Percentiles rank a stretch among this genome's conserved stretches.
Evolutionary conservation across 2,113 vertebrate genomes (phyloP).

Genomic region (Colinus virginianus): DNA sequence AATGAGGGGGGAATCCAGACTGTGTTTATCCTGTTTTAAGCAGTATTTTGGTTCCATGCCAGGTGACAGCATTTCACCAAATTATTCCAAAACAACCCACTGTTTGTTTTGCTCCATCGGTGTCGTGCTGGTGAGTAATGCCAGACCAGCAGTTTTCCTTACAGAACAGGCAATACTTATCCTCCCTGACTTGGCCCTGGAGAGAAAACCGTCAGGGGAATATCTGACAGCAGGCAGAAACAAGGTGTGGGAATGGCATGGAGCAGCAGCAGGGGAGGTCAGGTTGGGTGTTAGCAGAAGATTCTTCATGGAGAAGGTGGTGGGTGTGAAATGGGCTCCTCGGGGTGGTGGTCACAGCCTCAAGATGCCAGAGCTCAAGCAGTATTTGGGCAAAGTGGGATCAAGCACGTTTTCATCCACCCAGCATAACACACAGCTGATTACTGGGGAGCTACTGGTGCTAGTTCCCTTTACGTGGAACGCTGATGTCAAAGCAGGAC

Average conservation of each 20-base stretch:
- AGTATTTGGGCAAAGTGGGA: neutral
- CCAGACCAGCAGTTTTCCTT: slow-evolving; percentile 14
- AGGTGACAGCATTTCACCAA: slow-evolving; percentile 55
- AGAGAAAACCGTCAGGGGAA: accelerated
- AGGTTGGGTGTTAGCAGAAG: neutral
- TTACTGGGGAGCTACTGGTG: neutral
- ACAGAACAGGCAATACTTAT: accelerated
- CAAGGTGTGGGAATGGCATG: too few species aligned
- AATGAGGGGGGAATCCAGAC: slow-evolving; percentile 60
- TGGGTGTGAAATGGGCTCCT: neutral
- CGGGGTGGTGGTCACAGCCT: neutral
- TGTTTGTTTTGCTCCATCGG: slow-evolving; percentile 51
- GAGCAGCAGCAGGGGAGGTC: neutral
- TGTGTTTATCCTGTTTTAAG: slow-evolving; percentile 74
- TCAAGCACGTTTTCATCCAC: neutral
- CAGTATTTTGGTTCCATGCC: slow-evolving; percentile 47
- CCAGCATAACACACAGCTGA: neutral
- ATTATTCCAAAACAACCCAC: slow-evolving; percentile 47
- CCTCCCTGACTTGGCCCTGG: neutral
- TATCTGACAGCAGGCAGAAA: neutral
- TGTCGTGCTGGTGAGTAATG: neutral
- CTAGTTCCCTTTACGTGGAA: neutral
- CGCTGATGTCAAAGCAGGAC: neutral
- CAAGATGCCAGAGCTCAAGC: neutral
- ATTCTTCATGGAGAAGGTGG: neutral